These are phyloP conservation scores for Cistogaster globosa DNA, from an alignment of 2,888 invertebrate genomes.

Conservation along the genomic window DNA sequence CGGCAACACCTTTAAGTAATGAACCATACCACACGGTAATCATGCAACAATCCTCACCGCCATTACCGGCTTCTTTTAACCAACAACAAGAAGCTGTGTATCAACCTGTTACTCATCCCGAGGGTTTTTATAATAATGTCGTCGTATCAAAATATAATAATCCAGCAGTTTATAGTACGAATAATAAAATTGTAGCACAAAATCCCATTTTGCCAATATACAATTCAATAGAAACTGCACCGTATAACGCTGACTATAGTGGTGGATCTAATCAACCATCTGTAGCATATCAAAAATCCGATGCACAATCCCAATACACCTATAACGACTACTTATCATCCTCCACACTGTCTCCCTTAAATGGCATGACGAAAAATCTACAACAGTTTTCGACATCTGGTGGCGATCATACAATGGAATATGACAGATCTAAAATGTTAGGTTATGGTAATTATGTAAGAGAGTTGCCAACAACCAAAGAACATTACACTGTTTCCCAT, in stretches of 20 bases:
- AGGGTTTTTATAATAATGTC: slow-evolving; percentile 11
- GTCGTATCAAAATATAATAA: slow-evolving; percentile 35
- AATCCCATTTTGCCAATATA: slow-evolving; percentile 41
- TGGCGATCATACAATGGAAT: background rate
- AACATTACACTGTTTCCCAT: slow-evolving; percentile 1
- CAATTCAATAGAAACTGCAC: slow-evolving; percentile 32
- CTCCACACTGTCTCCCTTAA: background rate
- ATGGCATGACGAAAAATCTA: slow-evolving; percentile 26
- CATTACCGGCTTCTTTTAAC: background rate
- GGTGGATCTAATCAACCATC: slow-evolving; percentile 9
- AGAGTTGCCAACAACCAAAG: background rate
- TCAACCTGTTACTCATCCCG: background rate
- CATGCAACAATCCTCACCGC: slow-evolving; percentile 19
- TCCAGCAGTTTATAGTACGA: background rate
- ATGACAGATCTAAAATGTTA: background rate
- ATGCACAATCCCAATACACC: slow-evolving; percentile 10
- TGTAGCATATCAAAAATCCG: background rate
- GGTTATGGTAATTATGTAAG: slow-evolving; percentile 1
- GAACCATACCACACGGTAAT: background rate
- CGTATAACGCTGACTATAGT: slow-evolving; percentile 45
- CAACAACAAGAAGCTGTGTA: background rate
- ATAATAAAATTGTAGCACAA: slow-evolving; percentile 32
- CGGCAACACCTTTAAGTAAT: background rate
- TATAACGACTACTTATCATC: background rate
- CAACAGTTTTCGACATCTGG: background rate